These are phyloP conservation scores for Microchirus variegatus DNA, from an alignment of 2,797 vertebrate species.

Conservation along the genomic window DNA sequence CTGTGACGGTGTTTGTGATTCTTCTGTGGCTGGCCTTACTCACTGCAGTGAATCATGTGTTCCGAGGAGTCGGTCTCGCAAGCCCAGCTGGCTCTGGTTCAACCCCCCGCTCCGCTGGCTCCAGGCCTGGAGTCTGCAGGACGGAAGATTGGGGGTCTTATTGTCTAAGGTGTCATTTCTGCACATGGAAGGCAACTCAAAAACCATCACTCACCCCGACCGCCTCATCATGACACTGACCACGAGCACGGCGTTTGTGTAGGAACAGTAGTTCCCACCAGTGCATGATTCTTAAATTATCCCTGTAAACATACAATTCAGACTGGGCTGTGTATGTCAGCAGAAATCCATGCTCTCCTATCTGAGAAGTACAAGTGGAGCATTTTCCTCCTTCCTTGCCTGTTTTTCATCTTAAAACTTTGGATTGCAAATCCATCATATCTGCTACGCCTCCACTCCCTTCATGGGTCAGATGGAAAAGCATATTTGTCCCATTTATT, in stretches of 20 bases:
- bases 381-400: neutral
- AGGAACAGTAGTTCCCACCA: constrained; percentile 21
- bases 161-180: constrained; percentile 64
- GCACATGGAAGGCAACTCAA: constrained; percentile 51
- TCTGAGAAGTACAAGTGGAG: constrained; percentile 17
- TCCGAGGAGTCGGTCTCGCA: constrained; percentile 63
- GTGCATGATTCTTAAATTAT: constrained; percentile 40
- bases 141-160: constrained; percentile 35
- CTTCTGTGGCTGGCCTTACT: constrained; percentile 63
- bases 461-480: constrained; percentile 16
- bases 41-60: constrained; percentile 73
- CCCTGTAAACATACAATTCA: constrained; percentile 45
- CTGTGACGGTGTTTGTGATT: constrained; percentile 72
- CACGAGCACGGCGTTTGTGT: constrained; percentile 31
- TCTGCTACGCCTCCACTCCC: neutral
- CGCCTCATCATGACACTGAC: constrained; percentile 21
- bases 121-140: constrained; percentile 43
- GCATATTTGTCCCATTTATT: constrained; percentile 13
- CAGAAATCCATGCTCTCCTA: constrained; percentile 24
- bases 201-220: constrained; percentile 37
- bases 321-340: constrained; percentile 39
- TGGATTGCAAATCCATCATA: constrained; percentile 6
- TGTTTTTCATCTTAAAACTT: neutral
- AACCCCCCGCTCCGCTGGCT: constrained; percentile 43
- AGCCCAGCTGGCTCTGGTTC: constrained; percentile 51